Evolutionary conservation across 2,113 vertebrate species (phyloP).

Genomic region (Progne subis): DNA sequence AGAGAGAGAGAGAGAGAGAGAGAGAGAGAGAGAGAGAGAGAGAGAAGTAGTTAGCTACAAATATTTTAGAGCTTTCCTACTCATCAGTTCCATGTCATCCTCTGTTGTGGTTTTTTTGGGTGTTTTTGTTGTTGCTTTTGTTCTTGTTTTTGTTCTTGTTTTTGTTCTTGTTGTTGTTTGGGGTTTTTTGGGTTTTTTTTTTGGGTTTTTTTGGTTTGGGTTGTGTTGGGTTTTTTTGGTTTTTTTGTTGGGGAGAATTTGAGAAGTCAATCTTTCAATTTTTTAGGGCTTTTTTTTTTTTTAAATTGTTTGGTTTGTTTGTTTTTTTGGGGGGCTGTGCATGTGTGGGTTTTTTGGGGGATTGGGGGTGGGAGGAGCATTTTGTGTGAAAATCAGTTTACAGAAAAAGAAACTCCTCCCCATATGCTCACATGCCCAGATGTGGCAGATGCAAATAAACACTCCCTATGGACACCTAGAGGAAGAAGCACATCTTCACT

Average conservation of each 20-base stretch:
- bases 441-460: not conserved
- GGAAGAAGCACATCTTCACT: not conserved
- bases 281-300: not conserved
- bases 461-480: not conserved
- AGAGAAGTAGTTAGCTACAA: not conserved
- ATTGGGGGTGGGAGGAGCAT: rapidly evolving
- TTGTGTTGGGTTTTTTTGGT: too few relatives aligned
- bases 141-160: too few relatives aligned
- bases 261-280: not conserved
- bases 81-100: not conserved
- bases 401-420: not conserved
- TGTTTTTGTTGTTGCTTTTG: too few relatives aligned
- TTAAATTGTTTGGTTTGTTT: not conserved
- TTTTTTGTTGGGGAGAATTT: not conserved
- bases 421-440: rapidly evolving
- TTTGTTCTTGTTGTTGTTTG: too few relatives aligned
- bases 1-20: not conserved
- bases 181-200: too few relatives aligned
- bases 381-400: not conserved
- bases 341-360: rapidly evolving
- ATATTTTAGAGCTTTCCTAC: not conserved
- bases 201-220: too few relatives aligned
- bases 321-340: not conserved
- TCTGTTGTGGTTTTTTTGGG: not conserved
- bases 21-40: not conserved